phyloP scores from a whole-genome alignment of 2,113 vertebrate species.

The Microtus richardsoni region DNA sequence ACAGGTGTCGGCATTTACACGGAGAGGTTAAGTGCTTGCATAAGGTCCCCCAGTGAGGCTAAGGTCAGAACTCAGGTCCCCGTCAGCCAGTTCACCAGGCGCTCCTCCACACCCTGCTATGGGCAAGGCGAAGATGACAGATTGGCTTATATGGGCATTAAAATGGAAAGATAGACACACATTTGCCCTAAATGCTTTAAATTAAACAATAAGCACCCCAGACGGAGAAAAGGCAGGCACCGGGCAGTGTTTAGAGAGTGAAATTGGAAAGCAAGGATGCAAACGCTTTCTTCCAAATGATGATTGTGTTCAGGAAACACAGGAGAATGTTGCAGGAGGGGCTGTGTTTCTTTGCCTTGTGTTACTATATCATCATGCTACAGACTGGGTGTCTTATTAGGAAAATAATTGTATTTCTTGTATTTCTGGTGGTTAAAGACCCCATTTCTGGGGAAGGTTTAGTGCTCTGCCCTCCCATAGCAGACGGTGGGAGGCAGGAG shows the following conservation, averaged over 20 bases:
- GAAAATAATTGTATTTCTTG: neutral
- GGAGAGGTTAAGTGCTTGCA: conserved; percentile 51
- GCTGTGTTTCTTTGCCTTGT: neutral
- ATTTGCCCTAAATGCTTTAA: neutral
- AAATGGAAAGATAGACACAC: neutral
- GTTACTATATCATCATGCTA: neutral
- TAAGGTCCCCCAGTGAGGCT: conserved; percentile 24
- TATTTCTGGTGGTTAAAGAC: neutral
- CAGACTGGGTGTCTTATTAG: neutral
- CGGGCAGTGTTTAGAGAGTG: neutral
- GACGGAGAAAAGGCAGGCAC: neutral
- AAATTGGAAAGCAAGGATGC: neutral
- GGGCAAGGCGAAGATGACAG: neutral
- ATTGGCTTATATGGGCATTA: neutral
- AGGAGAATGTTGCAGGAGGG: neutral
- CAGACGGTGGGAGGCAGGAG: neutral
- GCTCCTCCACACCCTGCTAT: neutral
- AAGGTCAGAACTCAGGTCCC: neutral
- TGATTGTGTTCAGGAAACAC: neutral
- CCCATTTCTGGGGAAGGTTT: neutral
- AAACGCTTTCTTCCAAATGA: neutral
- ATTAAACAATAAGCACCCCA: conserved; percentile 25
- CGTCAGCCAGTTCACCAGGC: neutral
- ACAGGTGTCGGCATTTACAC: neutral
- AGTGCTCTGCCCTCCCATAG: neutral